Conservation (phyloP, 2,113 vertebrate genomes). For the Pteropus alecto region DNA sequence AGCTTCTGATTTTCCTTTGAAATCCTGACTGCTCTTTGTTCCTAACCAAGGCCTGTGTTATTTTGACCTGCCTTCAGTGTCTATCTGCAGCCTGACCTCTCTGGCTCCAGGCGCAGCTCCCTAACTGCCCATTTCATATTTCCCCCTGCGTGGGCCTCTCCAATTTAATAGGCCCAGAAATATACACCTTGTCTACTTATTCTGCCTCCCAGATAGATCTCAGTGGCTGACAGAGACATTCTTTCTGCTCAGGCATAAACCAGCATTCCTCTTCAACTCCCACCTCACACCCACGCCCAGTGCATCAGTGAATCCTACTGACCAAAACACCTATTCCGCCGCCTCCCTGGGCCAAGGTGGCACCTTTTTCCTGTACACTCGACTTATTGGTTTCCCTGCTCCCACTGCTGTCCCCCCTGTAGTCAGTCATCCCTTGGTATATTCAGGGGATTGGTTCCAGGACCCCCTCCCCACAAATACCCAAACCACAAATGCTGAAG, state of each 20-base stretch:
- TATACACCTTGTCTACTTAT: background rate
- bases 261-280: background rate
- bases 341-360: background rate
- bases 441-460: background rate
- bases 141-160: background rate
- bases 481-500: background rate
- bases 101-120: fast-evolving
- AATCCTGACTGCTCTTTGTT: background rate
- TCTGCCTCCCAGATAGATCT: background rate
- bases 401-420: background rate
- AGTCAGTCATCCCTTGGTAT: background rate
- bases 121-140: background rate
- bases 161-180: background rate
- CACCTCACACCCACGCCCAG: fast-evolving
- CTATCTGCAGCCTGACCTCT: background rate
- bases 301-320: background rate
- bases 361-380: background rate
- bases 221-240: fast-evolving
- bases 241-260: background rate
- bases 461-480: background rate
- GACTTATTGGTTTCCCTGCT: background rate
- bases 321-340: background rate
- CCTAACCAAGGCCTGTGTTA: background rate
- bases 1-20: background rate
- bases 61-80: fast-evolving